phyloP scores from a whole-genome alignment of 2,888 invertebrate species.

The Carterocephalus palaemon region DNA sequence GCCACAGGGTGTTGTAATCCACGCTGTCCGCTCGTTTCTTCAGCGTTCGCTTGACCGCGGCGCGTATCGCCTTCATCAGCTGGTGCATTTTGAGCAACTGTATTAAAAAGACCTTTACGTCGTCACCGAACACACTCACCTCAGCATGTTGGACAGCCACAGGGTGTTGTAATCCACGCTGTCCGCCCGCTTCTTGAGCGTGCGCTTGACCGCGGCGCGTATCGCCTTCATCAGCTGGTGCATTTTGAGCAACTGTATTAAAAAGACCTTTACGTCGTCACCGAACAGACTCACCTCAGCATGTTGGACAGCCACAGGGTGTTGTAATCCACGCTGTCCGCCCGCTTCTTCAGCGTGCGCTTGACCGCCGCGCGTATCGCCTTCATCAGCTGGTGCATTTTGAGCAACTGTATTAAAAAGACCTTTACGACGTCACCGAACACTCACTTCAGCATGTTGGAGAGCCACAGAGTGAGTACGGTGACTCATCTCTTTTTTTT shows the following conservation, averaged over 20 bases:
- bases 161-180: conserved; percentile 90
- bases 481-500: too few species aligned
- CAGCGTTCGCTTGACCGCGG: conserved; percentile 89
- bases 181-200: conserved; percentile 85
- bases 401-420: too few species aligned
- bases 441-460: conserved; percentile 87
- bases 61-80: conserved; percentile 82
- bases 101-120: too few species aligned
- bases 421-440: too few species aligned
- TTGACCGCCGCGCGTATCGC: conserved; percentile 89
- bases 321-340: too few species aligned
- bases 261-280: too few species aligned
- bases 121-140: too few species aligned
- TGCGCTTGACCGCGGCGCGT: conserved; percentile 89
- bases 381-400: conserved; percentile 75
- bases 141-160: conserved; percentile 91
- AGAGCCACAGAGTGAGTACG: conserved; percentile 89
- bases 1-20: too few species aligned
- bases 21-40: too few species aligned
- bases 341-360: conserved; percentile 87
- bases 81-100: conserved; percentile 89
- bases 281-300: too few species aligned
- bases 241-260: conserved; percentile 92
- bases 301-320: too few species aligned
- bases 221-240: conserved; percentile 80